A percentile compares a stretch with the other conserved stretches of the same genome.
Evolutionary conservation across 2,113 vertebrate species (phyloP).

Genomic region (Nematolebias whitei): DNA sequence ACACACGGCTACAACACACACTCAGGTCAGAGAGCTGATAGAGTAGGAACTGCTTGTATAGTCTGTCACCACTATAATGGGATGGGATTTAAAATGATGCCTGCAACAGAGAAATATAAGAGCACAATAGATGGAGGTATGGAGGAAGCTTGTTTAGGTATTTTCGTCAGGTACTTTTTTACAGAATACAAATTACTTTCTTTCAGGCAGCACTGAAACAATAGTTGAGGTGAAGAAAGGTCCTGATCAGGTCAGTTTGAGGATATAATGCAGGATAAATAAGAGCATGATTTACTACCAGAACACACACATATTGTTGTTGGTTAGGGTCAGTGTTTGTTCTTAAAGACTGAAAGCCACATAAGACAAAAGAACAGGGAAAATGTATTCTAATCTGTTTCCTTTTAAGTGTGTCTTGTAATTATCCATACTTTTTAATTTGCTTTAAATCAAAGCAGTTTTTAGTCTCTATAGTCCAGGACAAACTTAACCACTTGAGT

Average conservation of each 20-base stretch:
- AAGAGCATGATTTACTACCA: conserved; percentile 54
- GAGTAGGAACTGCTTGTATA: conserved; percentile 42
- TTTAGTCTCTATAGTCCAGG: conserved; percentile 2
- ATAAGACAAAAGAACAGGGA: conserved; percentile 28
- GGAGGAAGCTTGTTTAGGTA: conserved; percentile 35
- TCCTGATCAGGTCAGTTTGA: conserved; percentile 39
- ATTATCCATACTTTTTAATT: background rate
- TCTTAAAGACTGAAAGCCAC: background rate
- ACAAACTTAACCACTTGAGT: background rate
- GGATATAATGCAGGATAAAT: conserved; percentile 41
- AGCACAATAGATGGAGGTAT: conserved; percentile 1
- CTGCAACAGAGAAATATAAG: conserved; percentile 27
- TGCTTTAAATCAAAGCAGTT: conserved; percentile 11
- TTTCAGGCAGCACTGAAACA: conserved; percentile 33
- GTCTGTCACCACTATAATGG: conserved; percentile 71
- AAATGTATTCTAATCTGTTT: conserved; percentile 6
- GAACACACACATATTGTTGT: conserved; percentile 27
- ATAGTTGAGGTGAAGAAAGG: conserved; percentile 54
- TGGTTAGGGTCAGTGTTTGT: conserved; percentile 49
- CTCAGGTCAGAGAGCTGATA: conserved; percentile 41
- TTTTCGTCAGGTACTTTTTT: conserved; percentile 49
- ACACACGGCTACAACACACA: conserved; percentile 1
- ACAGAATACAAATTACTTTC: conserved; percentile 49
- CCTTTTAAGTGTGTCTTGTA: background rate
- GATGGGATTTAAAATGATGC: conserved; percentile 55